Base-by-base conservation (phyloP, 1,140 invertebrate species). In the Trypoxylus dichotomus region DNA sequence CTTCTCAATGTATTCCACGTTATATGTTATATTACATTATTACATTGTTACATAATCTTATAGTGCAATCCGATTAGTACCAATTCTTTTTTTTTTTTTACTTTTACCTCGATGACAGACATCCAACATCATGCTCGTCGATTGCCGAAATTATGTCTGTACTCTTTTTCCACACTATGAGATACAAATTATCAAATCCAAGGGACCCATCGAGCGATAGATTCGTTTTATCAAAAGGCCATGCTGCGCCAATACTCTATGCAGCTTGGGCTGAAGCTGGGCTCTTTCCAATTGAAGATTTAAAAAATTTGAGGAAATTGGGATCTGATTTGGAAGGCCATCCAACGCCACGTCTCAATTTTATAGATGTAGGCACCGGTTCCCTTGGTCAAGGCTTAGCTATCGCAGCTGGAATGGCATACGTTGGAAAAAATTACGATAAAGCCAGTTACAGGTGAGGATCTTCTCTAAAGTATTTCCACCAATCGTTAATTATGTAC, bases 61-160 rank as follows among this genome's bases (percentile, higher is more conserved):
- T 32, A 32, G 2, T 63, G 21, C 58, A 63, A n/a, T 27, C 58
- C 11, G 1, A 24, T 21, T 63, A 21, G 2, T 1, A 63, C 2
- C 5, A 3, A 27, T 21, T 32, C 7, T 3, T 32, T 32, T 7
- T 32, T 32, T 32, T 32, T 32, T 32, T n/a, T n/a, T n/a, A n/a
- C n/a, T n/a, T n/a, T n/a, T n/a, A n/a, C n/a, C n/a, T n/a, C 2
- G 7, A 32, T 32, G 2, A 32, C 7, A 32, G 60, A 1, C 98
- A 99, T 90, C 97, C 98, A 78, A 98, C 98, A 91, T 98, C 97
- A 94, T 98, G 97, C 87, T 91, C 95, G 60, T 99, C 97, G 0
- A 96, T 97, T 89, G 97, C 98, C 74, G 98, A 99, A 88, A 94
- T 99, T 71, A 96, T 99, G 93, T 97, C 97, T 0, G 97, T 98